These are phyloP conservation scores for Eledone cirrhosa DNA, from an alignment of 2,888 invertebrate species.

Conservation along the genomic window DNA sequence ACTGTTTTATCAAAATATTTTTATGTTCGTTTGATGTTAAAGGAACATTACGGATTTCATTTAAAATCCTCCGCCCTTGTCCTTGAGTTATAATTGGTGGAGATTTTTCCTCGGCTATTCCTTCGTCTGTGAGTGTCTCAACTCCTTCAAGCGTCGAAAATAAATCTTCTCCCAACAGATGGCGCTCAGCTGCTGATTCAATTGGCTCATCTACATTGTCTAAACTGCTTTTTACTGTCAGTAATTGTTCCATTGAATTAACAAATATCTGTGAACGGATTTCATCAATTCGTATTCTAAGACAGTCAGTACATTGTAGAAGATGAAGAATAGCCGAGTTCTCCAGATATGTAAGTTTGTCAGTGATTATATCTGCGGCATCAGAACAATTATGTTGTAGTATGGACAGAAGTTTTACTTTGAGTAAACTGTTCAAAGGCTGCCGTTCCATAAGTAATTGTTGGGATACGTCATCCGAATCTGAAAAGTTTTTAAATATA, in stretches of 20 bases:
- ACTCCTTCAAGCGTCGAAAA: slow-evolving; percentile 7
- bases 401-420: neutral
- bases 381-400: neutral
- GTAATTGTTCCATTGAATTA: neutral
- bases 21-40: slow-evolving; percentile 8
- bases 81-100: neutral
- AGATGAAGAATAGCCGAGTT: neutral
- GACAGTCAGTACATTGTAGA: neutral
- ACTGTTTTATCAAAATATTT: neutral
- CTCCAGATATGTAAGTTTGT: neutral
- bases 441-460: neutral
- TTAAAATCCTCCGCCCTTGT: neutral
- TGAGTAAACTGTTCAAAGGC: slow-evolving; percentile 1
- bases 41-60: slow-evolving; percentile 3
- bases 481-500: neutral
- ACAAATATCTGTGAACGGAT: neutral
- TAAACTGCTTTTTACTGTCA: neutral
- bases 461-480: neutral
- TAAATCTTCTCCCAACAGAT: slow-evolving; percentile 4
- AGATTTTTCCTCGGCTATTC: no score
- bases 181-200: neutral
- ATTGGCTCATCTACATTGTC: neutral
- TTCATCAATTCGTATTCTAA: neutral
- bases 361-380: neutral
- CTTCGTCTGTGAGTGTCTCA: neutral